phyloP scores from a whole-genome alignment of 2,797 vertebrate genomes.

The Hyperoplus immaculatus region DNA sequence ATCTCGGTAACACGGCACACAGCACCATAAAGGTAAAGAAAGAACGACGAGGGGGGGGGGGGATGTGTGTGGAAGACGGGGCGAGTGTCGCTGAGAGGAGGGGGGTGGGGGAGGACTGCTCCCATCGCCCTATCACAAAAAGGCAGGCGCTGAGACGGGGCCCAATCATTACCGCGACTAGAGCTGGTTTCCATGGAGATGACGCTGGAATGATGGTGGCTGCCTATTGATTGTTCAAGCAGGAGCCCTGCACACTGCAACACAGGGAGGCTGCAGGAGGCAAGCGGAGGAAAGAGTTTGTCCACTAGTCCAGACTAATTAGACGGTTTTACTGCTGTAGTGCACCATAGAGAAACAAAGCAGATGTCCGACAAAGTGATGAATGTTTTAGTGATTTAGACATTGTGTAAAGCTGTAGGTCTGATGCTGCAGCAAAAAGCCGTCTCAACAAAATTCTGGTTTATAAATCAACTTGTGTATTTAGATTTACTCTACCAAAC shows the following conservation, averaged over 20 bases:
- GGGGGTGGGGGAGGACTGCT: constrained; percentile 74
- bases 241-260: constrained; percentile 76
- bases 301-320: constrained; percentile 49
- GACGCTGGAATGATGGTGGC: constrained; percentile 90
- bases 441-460: constrained; percentile 3
- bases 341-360: constrained; percentile 17
- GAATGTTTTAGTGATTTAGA: constrained; percentile 13
- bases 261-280: constrained; percentile 70
- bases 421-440: constrained; percentile 1
- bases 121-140: constrained; percentile 83
- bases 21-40: constrained; percentile 78
- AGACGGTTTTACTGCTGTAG: constrained; percentile 56
- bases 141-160: constrained; percentile 77
- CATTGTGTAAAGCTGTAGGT: neutral
- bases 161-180: constrained; percentile 81
- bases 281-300: constrained; percentile 67
- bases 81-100: constrained; percentile 76
- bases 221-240: constrained; percentile 87
- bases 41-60: constrained; percentile 63
- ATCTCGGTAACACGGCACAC: constrained; percentile 47
- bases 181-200: constrained; percentile 89
- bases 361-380: constrained; percentile 6
- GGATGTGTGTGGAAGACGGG: constrained; percentile 71
- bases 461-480: constrained; percentile 15
- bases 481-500: constrained; percentile 27